Base-by-base conservation (phyloP, 1,140 invertebrate genomes). In the Drosophila leontia region DNA sequence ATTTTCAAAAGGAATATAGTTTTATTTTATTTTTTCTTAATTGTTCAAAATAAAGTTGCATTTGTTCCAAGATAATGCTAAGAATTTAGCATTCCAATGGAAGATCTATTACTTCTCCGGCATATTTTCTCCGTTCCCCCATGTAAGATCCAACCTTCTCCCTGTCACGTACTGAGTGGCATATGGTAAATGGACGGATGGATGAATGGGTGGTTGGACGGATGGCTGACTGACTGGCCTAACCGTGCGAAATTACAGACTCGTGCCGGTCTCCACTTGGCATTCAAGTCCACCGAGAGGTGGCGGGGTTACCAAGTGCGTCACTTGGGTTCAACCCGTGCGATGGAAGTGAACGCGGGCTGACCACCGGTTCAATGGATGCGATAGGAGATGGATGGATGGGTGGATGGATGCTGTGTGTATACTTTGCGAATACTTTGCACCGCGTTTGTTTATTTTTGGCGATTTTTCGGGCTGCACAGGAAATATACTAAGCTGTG, bases 211-310 rank as follows among this genome's bases (percentile, higher is more conserved):
- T 69, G 15, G 26, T 11, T 34, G 37, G 64, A 11, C 32, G 26
- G 62, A 12, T 64, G 29, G 35, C n/a, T 29, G 53, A 32, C 26
- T 39, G 35, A 9, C 55, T 81, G 65, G 57, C 17, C 55, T 48
- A 80, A 50, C 41, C 71, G 67, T 80, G 68, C 48, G 50, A 78
- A 78, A 78, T 78, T 63, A 78, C 76, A 62, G 57, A 78, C 76
- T 78, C 76, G 76, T 78, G 76, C 76, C 75, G 72, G 74, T 50
- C 42, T 64, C 61, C 35, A 42, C 39, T 69, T 41, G 53, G 62
- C 32, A 50, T 48, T 48, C 29, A 47, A 32, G 11, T 34, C 23
- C 37, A 17, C 47, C 34, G 35, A 11, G 67, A 23, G 68, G 64
- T 41, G 39, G 63, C 32, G 67, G 48, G 47, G 7, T 55, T 32